phyloP scores from a whole-genome alignment of 2,113 vertebrate species.

The Cottus gobio region DNA sequence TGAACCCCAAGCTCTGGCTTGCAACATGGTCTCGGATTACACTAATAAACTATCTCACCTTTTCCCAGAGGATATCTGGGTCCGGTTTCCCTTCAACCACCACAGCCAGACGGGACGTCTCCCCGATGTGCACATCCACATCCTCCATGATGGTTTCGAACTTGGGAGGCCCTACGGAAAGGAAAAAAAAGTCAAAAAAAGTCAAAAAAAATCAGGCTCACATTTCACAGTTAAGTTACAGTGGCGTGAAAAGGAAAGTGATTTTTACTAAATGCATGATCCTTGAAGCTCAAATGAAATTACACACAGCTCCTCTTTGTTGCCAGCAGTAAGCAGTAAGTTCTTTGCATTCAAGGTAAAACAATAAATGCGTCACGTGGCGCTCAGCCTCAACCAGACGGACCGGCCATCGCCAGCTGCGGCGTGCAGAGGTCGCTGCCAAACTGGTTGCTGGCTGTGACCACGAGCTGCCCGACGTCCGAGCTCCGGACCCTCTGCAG shows the following conservation, averaged over 20 bases:
- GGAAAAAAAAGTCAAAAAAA: background rate
- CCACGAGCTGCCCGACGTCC: constrained; percentile 86
- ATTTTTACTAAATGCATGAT: background rate
- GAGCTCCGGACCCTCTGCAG: constrained; percentile 83
- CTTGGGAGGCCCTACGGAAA: constrained; percentile 86
- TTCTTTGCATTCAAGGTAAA: constrained; percentile 37
- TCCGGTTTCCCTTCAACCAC: constrained; percentile 93
- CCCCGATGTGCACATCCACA: constrained; percentile 88
- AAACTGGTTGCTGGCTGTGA: constrained; percentile 89
- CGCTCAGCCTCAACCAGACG: constrained; percentile 23
- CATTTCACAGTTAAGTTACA: too few relatives aligned
- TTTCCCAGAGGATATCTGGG: constrained; percentile 94
- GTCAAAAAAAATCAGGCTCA: background rate
- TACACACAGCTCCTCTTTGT: background rate
- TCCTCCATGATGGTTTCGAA: constrained; percentile 99
- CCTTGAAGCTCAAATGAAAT: background rate
- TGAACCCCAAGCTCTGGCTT: too few relatives aligned
- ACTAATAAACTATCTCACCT: constrained; percentile 75
- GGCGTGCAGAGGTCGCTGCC: constrained; percentile 89
- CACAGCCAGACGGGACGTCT: constrained; percentile 88
- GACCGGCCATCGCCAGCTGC: constrained; percentile 89
- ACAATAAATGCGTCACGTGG: constrained; percentile 17
- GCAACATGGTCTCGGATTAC: too few relatives aligned
- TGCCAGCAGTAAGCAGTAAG: constrained; percentile 17
- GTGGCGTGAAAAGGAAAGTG: background rate